Percentiles rank a stretch among this genome's conserved stretches.
Conservation (phyloP, 92 coral and sea anemone species). For the Epizoanthus illoricatus region DNA sequence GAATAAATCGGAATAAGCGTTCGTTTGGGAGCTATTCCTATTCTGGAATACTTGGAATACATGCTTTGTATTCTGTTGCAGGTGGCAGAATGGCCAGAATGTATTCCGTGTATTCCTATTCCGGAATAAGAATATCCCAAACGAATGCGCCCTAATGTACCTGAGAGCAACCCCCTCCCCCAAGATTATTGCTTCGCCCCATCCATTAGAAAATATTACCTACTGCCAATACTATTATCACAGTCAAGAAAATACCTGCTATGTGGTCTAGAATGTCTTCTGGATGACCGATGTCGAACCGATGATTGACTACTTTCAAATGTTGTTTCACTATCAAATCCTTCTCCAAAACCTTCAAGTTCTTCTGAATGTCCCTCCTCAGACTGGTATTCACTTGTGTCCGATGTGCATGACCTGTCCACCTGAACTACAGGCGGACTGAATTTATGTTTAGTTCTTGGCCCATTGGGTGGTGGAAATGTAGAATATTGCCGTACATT, state of each 20-base stretch:
- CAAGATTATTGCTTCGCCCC: no score
- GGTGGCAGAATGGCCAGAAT: no score
- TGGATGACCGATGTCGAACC: slow-evolving; percentile 34
- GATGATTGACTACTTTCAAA: slow-evolving; percentile 65
- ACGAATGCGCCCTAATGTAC: no score
- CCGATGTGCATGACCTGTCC: slow-evolving; percentile 70
- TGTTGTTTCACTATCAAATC: slow-evolving; percentile 76
- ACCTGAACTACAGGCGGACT: slow-evolving; percentile 61
- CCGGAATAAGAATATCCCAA: no score
- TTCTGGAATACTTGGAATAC: no score
- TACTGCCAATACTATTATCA: no score
- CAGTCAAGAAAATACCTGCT: slow-evolving; percentile 2
- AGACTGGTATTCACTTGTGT: slow-evolving; percentile 98
- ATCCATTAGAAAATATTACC: no score
- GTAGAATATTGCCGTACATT: slow-evolving; percentile 87
- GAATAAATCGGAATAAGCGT: no score
- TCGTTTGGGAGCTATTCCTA: no score
- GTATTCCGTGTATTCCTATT: no score
- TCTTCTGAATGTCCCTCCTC: slow-evolving; percentile 73
- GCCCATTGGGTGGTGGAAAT: slow-evolving; percentile 82
- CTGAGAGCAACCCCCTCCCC: no score
- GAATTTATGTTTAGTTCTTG: slow-evolving; percentile 69
- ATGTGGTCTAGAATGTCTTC: slow-evolving; percentile 10
- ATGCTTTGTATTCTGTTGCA: no score
- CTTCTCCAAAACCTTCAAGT: slow-evolving; percentile 83